Conservation (phyloP, 2,113 vertebrate genomes). For the Paradisaea rubra region DNA sequence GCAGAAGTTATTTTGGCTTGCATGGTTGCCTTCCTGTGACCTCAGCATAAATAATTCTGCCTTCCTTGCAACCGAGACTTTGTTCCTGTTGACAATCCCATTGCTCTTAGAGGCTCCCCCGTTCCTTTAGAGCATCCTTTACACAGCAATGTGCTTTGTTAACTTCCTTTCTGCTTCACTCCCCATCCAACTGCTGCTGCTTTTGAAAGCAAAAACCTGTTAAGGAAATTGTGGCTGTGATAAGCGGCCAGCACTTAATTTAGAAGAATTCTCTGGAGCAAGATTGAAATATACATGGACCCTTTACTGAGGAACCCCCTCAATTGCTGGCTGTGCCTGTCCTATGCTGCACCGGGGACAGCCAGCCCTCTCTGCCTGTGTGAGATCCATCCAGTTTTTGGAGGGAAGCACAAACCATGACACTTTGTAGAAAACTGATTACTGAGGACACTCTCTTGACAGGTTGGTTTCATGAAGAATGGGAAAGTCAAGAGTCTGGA, state of each 20-base stretch:
- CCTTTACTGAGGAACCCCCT: background rate
- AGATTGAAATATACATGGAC: background rate
- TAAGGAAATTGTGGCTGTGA: background rate
- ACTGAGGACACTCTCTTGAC: background rate
- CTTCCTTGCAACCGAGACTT: background rate
- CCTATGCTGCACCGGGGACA: background rate
- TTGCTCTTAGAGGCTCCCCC: background rate
- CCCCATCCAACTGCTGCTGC: background rate
- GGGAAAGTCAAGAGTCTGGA: slow-evolving; percentile 86
- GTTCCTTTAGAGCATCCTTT: background rate
- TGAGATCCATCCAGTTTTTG: background rate
- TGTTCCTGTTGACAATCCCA: background rate
- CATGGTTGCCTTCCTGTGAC: background rate
- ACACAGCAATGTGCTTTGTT: background rate
- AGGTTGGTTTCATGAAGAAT: slow-evolving; percentile 89
- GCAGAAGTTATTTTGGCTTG: background rate
- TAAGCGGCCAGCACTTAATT: background rate
- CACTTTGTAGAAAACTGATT: background rate
- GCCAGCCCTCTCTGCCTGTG: background rate
- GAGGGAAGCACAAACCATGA: background rate
- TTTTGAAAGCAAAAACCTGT: background rate
- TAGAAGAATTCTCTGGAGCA: background rate
- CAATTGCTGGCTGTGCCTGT: background rate
- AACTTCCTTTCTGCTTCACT: background rate
- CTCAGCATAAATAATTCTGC: background rate